Base-by-base conservation (phyloP, 2,888 invertebrate species). In the Athetis lepigone region DNA sequence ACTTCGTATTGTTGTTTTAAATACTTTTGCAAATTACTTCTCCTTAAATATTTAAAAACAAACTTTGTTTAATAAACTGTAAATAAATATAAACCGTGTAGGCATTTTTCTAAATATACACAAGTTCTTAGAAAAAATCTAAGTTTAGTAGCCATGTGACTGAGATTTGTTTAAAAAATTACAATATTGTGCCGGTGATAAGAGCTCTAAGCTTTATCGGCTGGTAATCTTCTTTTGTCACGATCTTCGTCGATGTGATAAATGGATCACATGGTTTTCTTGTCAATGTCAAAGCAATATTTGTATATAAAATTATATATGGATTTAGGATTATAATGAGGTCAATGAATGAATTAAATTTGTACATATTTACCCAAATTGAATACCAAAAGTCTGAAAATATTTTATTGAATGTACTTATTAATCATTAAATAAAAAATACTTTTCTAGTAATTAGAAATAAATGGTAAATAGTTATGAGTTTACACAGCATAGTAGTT, bases 161-260 rank as follows among this genome's bases (percentile, higher is more conserved):
- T 43, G 50, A 71, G 66, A 64, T 52, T 67, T 52, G 13, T 21
- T 18, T 8, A n/a, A 47, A 33, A 47, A 23, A 27, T 1, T 51
- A 47, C 33, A n/a, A 29, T 51, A 8, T 42, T 33, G 13, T 2
- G 13, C 36, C 13, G 16, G 36, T 40, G 72, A 76, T 69, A 62
- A 74, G 63, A 56, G 6, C 16, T 8, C n/a, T 76, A 66, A 80
- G 75, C 71, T 75, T 67, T 60, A 75, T 64, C 75, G 71, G 81
- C 71, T 80, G 86, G 87, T 91, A 89, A 92, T 91, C 87, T 92
- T 62, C 77, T 73, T 82, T 85, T 87, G 90, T 90, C 91, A 92
- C 88, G 89, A 90, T 88, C 85, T 86, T 75, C 59, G 72, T 81
- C 83, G 82, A 84, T 85, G 85, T 88, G 92, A 91, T 92, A 90